Base-by-base conservation (phyloP, 2,797 vertebrate species). In the Sebastes minor region DNA sequence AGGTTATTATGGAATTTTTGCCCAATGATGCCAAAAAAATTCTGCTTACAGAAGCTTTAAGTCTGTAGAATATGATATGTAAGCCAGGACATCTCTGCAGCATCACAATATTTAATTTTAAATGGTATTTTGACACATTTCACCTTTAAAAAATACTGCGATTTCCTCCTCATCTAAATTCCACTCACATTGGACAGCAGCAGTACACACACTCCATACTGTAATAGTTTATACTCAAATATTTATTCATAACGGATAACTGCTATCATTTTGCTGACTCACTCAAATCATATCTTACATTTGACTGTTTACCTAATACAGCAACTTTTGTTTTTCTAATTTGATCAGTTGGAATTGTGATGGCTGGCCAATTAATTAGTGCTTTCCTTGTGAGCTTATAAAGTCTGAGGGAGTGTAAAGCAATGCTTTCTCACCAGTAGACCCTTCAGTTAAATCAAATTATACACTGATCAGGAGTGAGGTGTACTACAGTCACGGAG, bases 381-480 rank as follows among this genome's bases (percentile, higher is more conserved):
- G 46, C n/a, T 1, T 38, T 62, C 18, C 46, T n/a, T 60, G 8
- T 59, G 11, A 71, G 56, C 10, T 82, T 25, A 71, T 18, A 25
- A 0, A 22, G 32, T 74, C 25, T 32, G 25, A 65, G 61, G 23
- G 22, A 42, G 22, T 71, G 11, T 28, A 69, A 65, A 64, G 25
- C 6, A 42, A 42, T 42, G 38, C 23, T 56, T 64, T 70, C 56
- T 74, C 65, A 62, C 32, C 25, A 33, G 5, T n/a, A 27, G 28
- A 12, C 35, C n/a, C 9, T 61, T 70, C 32, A 78, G 70, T 69
- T 32, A 55, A 66, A 70, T 64, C 16, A 55, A 69, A 68, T 33
- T n/a, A 67, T 16, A 35, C 46, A 20, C 71, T 28, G 52, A 67
- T 85, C 57, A 73, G 57, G 14, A 67, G 38, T 33, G 62, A 72